Evolutionary conservation across 2,797 vertebrate species (phyloP), one percentile per base, ranked within the genome.

Genomic region (Melanotaenia nigrans): DNA sequence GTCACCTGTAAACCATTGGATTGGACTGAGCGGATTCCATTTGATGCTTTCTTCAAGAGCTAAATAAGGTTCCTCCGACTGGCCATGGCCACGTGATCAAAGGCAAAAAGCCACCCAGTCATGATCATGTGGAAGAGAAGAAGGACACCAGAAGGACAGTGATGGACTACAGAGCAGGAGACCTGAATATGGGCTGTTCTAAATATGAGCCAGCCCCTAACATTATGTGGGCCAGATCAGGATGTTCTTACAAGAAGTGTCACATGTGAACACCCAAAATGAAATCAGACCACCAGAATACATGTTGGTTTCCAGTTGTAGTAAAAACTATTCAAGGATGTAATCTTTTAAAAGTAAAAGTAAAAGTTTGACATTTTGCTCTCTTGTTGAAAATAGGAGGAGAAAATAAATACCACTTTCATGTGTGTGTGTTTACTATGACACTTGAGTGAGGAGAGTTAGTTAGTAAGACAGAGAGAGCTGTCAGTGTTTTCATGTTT

Each of bases 151-250:
- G 51, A 71, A 84, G 75, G 81, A 71, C 68, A 58, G 54, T 60
- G 72, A 85, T 67, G 64, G 80, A 79, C 71, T 79, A 68, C 75
- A 60, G 77, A 81, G 71, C 72, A 61, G 78, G 62, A 81, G 65
- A 65, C 73, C 81, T 81, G 71, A 73, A 82, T 82, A 56, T 53
- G 62, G 56, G 78, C 71, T 81, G 78, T 79, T 78, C 85, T 87
- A 79, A 87, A 88, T 85, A 84, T 51, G 62, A 87, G 56, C 42
- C 71, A 45, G 71, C 24, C 57, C 33, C 30, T 24, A 35, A 73
- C 59, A 56, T 70, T 81, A 82, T 89, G 65, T 85, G 66, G 76
- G 68, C 33, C 79, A 77, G 40, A 74, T 65, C 47, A 49, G 32
- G 69, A 56, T 42, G 42, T 33, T 64, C 59, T 62, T 35, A 55